phyloP scores from a whole-genome alignment of 2,113 vertebrate species.

The Rhabdornis inornatus region DNA sequence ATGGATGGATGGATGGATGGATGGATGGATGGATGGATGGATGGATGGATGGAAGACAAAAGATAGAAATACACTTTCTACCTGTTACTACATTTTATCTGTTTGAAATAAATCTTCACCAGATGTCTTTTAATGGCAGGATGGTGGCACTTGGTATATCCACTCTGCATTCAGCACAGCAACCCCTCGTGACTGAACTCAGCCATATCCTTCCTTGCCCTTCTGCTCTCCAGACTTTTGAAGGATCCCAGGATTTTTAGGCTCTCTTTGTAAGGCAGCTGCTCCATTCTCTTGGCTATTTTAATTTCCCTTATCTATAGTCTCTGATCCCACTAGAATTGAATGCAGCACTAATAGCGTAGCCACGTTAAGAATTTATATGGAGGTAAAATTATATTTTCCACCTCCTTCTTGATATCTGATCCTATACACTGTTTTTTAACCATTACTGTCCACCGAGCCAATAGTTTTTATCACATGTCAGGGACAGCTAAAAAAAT shows the following conservation, averaged over 20 bases:
- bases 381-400: background rate
- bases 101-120: background rate
- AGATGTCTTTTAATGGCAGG: background rate
- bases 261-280: background rate
- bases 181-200: accelerated
- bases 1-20: background rate
- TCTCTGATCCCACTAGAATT: background rate
- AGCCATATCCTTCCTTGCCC: background rate
- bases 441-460: background rate
- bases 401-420: background rate
- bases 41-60: background rate
- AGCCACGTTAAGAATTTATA: background rate
- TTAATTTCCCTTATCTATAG: background rate
- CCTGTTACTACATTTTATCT: background rate
- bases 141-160: background rate
- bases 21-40: background rate
- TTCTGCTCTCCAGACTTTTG: background rate
- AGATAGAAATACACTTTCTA: background rate
- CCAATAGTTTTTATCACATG: background rate
- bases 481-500: background rate
- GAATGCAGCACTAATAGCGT: background rate
- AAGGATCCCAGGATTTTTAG: background rate
- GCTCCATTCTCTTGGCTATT: background rate
- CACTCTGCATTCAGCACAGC: background rate
- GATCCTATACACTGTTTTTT: background rate